Evolutionary conservation across 2,113 vertebrate genomes (phyloP).

Genomic region (Daboia siamensis): DNA sequence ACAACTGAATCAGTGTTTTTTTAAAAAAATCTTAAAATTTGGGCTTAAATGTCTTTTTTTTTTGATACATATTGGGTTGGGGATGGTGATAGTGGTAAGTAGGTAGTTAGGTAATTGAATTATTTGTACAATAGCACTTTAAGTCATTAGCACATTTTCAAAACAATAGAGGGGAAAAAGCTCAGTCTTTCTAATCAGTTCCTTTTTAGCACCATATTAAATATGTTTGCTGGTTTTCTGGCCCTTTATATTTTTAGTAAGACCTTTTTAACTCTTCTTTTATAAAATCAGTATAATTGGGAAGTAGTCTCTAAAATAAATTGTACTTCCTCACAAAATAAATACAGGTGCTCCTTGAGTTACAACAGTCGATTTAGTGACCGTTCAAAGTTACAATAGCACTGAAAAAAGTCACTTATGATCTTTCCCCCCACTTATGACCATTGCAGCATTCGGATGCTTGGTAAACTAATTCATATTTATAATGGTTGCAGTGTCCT

Average conservation of each 20-base stretch:
- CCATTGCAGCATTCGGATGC: neutral
- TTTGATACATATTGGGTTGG: neutral
- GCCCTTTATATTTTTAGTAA: neutral
- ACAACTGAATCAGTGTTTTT: neutral
- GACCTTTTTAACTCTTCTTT: neutral
- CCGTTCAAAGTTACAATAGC: neutral
- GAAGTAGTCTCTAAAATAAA: neutral
- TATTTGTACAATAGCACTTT: neutral
- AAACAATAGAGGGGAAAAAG: neutral
- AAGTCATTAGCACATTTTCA: neutral
- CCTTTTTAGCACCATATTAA: neutral
- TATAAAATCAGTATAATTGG: neutral
- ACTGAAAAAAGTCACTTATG: neutral
- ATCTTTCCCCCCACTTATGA: neutral
- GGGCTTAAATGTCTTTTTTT: neutral
- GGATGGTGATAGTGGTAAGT: neutral
- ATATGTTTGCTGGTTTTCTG: neutral
- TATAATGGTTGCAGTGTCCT: neutral
- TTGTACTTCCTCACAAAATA: neutral
- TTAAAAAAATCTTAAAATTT: neutral
- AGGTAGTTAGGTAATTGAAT: neutral
- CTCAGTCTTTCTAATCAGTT: neutral
- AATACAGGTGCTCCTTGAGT: neutral
- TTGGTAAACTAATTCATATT: neutral
- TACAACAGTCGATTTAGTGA: neutral